Conservation (phyloP, 2,113 vertebrate genomes). For the Conger conger region DNA sequence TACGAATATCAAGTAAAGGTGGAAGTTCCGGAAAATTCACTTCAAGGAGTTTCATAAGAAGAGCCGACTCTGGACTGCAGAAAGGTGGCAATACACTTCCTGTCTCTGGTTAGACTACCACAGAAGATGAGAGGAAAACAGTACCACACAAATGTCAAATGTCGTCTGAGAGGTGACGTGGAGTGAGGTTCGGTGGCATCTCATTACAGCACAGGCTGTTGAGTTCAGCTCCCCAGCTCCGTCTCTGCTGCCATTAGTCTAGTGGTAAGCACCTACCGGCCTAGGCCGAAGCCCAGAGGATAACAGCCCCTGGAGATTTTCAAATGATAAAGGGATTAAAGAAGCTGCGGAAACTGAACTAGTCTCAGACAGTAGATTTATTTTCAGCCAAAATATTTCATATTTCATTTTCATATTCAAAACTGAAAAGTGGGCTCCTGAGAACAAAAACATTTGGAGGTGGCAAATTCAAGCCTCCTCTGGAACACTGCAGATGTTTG, state of each 20-base stretch:
- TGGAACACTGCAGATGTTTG: not conserved
- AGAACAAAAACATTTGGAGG: not conserved
- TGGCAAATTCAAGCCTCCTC: not conserved
- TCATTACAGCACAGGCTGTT: not conserved
- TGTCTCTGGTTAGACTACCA: not conserved
- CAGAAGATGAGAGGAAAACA: not conserved
- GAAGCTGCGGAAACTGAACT: conserved; percentile 62
- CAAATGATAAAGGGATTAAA: conserved; percentile 58
- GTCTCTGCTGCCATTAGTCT: not conserved
- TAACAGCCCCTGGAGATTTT: conserved; percentile 48
- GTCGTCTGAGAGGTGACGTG: not conserved
- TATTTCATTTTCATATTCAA: conserved; percentile 41
- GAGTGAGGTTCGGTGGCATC: not conserved
- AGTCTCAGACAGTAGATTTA: conserved; percentile 55
- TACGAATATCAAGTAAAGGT: not conserved
- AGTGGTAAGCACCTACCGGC: conserved; percentile 17
- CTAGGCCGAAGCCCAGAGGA: conserved; percentile 14
- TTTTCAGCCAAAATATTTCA: conserved; percentile 54
- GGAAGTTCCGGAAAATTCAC: not conserved
- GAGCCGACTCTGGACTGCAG: not conserved
- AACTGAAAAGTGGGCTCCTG: not conserved
- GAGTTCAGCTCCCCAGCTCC: not conserved
- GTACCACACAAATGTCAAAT: not conserved
- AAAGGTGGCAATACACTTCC: not conserved
- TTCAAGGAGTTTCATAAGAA: not conserved